phyloP scores from a whole-genome alignment of 2,113 vertebrate genomes.

The Esox niger region DNA sequence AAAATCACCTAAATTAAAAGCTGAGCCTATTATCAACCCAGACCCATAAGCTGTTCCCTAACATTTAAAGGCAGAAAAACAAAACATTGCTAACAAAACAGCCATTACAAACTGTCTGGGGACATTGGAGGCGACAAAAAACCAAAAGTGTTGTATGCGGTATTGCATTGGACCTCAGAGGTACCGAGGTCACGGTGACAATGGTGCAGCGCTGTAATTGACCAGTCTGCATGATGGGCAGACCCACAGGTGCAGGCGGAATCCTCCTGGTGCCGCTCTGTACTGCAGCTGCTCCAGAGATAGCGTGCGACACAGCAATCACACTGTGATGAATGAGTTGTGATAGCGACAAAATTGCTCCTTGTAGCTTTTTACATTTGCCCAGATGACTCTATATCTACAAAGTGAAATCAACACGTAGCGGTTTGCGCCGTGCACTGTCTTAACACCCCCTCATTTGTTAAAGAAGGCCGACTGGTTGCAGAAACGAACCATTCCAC shows the following conservation, averaged over 20 bases:
- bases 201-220: not conserved
- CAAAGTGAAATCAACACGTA: slow-evolving; percentile 63
- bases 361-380: slow-evolving; percentile 63
- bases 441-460: slow-evolving; percentile 8
- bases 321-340: slow-evolving; percentile 68
- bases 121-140: no score
- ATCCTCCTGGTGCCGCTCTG: slow-evolving; percentile 43
- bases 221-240: not conserved
- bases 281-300: slow-evolving; percentile 41
- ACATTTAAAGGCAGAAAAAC: no score
- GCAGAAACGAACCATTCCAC: slow-evolving; percentile 49
- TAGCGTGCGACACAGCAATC: slow-evolving; percentile 64
- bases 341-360: slow-evolving; percentile 71
- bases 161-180: no score
- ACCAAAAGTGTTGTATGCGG: no score
- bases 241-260: slow-evolving; percentile 47
- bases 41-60: no score
- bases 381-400: slow-evolving; percentile 55
- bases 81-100: no score
- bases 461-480: no score
- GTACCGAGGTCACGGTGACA: not conserved
- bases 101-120: no score
- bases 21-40: no score
- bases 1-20: no score
- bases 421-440: not conserved